Evolutionary conservation across 2,888 invertebrate species (phyloP).

Genomic region (Andrena marginata): DNA sequence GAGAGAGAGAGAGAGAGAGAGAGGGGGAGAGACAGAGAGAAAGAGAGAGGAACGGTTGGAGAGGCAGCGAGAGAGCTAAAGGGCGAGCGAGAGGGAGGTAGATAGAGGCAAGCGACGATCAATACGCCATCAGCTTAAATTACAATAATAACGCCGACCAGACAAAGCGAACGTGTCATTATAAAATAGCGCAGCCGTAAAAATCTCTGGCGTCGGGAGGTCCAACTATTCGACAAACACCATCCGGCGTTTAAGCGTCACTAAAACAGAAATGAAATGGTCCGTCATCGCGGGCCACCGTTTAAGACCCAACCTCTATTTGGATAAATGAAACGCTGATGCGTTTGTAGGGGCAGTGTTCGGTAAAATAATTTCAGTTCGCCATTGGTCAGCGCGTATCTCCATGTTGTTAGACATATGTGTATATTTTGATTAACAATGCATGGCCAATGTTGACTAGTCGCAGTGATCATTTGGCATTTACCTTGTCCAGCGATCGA

Average conservation of each 20-base stretch:
- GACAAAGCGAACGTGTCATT: conserved; percentile 70
- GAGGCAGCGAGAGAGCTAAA: conserved; percentile 21
- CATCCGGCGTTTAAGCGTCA: conserved; percentile 49
- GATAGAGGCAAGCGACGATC: conserved; percentile 71
- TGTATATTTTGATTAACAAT: background rate
- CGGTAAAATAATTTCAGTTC: background rate
- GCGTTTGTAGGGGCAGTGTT: background rate
- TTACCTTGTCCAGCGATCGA: background rate
- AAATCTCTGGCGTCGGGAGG: conserved; percentile 53
- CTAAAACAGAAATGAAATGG: conserved; percentile 33
- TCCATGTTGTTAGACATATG: background rate
- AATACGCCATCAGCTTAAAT: conserved; percentile 79
- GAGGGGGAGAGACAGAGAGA: conserved; percentile 23
- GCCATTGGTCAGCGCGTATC: background rate
- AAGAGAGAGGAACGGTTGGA: conserved; percentile 36
- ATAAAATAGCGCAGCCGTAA: conserved; percentile 71
- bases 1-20: conserved; percentile 25
- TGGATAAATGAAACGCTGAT: background rate
- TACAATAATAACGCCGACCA: conserved; percentile 77
- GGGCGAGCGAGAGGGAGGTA: conserved; percentile 31
- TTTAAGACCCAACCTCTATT: background rate
- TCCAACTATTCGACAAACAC: conserved; percentile 56
- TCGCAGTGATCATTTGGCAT: background rate
- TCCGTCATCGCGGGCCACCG: background rate
- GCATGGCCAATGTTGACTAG: background rate